These are phyloP conservation scores for Alethe diademata DNA, from an alignment of 2,113 vertebrate species.

Conservation along the genomic window DNA sequence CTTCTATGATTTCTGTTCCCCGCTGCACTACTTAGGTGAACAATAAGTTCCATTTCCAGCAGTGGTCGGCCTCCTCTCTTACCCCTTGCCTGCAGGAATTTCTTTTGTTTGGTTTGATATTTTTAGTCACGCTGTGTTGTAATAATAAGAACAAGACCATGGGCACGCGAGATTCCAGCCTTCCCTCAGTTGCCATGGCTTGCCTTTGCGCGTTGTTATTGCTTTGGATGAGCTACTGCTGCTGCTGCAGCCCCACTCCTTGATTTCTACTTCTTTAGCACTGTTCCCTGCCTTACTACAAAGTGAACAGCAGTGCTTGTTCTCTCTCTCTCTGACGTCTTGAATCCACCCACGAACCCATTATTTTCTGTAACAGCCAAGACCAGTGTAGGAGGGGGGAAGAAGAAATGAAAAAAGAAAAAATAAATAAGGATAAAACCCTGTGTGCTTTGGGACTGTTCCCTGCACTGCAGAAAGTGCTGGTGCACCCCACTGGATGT, in stretches of 20 bases:
- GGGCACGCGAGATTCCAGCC: slow-evolving; percentile 31
- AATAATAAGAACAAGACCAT: slow-evolving; percentile 60
- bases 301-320: slow-evolving; percentile 32
- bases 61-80: slow-evolving; percentile 57
- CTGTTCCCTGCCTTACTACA: slow-evolving; percentile 53
- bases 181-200: slow-evolving; percentile 35
- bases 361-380: slow-evolving; percentile 47
- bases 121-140: slow-evolving; percentile 62
- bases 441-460: not conserved
- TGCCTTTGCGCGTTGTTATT: slow-evolving; percentile 38
- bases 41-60: slow-evolving; percentile 67
- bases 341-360: slow-evolving; percentile 18
- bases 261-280: slow-evolving; percentile 56
- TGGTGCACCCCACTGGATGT: not conserved
- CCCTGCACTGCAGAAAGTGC: not conserved
- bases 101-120: slow-evolving; percentile 64
- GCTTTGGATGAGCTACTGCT: slow-evolving; percentile 50
- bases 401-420: not conserved
- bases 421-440: not conserved
- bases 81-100: slow-evolving; percentile 62
- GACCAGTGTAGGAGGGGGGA: not conserved
- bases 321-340: slow-evolving; percentile 51
- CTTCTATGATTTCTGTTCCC: slow-evolving; percentile 42
- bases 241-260: slow-evolving; percentile 37
- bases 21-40: slow-evolving; percentile 41